Conservation (phyloP, 23 tunicate species). For the Styela plicata region DNA sequence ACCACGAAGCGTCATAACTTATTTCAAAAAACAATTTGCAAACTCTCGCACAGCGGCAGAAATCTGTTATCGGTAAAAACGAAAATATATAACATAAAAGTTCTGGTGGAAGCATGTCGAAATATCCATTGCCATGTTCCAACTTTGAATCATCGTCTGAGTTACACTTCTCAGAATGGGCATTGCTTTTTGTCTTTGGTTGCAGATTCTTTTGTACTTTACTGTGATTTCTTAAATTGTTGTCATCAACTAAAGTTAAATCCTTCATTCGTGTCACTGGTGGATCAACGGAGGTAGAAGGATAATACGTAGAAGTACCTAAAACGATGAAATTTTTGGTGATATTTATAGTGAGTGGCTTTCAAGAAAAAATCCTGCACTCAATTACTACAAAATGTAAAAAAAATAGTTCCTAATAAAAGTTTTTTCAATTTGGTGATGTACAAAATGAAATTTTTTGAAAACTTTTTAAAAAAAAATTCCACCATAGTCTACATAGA, state of each 20-base stretch:
- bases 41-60: conserved; percentile 59
- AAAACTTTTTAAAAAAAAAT: too few species aligned
- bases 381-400: too few species aligned
- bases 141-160: background rate
- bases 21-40: conserved; percentile 53
- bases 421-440: too few species aligned
- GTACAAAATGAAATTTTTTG: too few species aligned
- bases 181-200: background rate
- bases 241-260: background rate
- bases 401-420: too few species aligned
- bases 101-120: conserved; percentile 61
- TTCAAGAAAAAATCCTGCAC: too few species aligned
- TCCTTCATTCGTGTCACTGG: conserved; percentile 22
- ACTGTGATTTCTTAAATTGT: background rate
- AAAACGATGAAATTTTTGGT: background rate
- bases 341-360: too few species aligned
- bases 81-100: conserved; percentile 58
- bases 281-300: conserved; percentile 83
- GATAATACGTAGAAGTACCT: conserved; percentile 30
- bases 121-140: conserved; percentile 39
- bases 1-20: conserved; percentile 66
- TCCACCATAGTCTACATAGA: too few species aligned
- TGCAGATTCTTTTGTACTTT: background rate
- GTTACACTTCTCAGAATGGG: background rate
- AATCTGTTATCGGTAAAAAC: conserved; percentile 70